Percentiles rank a stretch among this genome's conserved stretches.
Evolutionary conservation across 2,113 vertebrate genomes (phyloP).

Genomic region (Tinamus guttatus): DNA sequence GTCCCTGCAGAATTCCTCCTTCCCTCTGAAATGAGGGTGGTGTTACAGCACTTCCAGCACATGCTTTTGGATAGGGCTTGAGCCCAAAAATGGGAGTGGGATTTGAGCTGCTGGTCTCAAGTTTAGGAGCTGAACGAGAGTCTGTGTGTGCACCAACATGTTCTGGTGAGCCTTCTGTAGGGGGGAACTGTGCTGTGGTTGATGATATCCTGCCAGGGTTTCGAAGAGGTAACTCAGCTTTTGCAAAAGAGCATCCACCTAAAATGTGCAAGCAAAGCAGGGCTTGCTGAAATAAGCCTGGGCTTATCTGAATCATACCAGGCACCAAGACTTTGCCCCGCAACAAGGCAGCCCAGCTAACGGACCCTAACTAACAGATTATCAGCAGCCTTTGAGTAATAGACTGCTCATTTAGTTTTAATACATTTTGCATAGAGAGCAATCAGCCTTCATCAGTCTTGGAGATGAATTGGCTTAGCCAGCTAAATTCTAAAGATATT

Average conservation of each 20-base stretch:
- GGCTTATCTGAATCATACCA: background rate
- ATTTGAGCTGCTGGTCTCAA: background rate
- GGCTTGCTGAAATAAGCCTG: background rate
- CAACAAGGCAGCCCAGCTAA: slow-evolving; percentile 88
- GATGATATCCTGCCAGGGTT: background rate
- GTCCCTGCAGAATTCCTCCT: background rate
- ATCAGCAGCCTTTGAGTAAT: slow-evolving; percentile 92
- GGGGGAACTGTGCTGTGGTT: background rate
- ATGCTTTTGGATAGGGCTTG: background rate
- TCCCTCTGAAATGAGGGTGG: background rate
- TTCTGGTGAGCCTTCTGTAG: background rate
- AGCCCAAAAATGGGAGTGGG: background rate
- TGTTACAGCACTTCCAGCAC: background rate
- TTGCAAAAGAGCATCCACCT: background rate
- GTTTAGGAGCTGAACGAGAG: background rate
- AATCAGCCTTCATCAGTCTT: slow-evolving; percentile 95
- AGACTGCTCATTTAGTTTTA: slow-evolving; percentile 97
- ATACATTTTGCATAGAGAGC: slow-evolving; percentile 97
- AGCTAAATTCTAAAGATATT: slow-evolving; percentile 93
- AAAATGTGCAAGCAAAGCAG: background rate
- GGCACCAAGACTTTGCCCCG: slow-evolving; percentile 16
- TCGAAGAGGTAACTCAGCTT: background rate
- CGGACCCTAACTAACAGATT: slow-evolving; percentile 92
- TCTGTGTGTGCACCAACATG: background rate
- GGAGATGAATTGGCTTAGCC: slow-evolving; percentile 92